Conservation (phyloP, 2,888 invertebrate genomes). For the Drosophila basisetae region DNA sequence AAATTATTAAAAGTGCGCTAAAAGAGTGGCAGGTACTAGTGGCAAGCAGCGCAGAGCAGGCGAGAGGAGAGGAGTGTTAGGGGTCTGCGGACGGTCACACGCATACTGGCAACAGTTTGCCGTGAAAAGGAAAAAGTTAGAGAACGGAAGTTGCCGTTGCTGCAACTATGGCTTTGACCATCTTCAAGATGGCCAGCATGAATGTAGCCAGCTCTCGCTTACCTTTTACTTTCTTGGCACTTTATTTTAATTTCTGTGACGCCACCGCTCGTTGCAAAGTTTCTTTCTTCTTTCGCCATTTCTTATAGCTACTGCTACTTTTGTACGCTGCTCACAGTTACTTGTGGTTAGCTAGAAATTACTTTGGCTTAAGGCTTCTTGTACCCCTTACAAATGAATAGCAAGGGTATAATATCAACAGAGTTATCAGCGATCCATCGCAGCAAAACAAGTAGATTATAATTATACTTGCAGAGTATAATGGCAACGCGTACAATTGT, state of each 20-base stretch:
- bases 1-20: constrained; percentile 68
- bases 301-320: constrained; percentile 52
- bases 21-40: constrained; percentile 6
- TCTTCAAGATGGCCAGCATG: constrained; percentile 63
- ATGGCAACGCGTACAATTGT: background rate
- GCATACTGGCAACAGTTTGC: constrained; percentile 45
- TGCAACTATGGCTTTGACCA: constrained; percentile 50
- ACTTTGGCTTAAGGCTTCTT: constrained; percentile 63
- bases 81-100: constrained; percentile 34
- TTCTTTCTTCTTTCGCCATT: constrained; percentile 26
- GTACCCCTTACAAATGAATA: constrained; percentile 2
- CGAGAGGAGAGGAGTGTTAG: background rate
- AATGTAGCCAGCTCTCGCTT: constrained; percentile 35
- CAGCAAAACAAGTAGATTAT: background rate
- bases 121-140: constrained; percentile 27
- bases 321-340: constrained; percentile 46
- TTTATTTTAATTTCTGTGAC: constrained; percentile 77
- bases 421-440: background rate
- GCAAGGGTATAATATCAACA: background rate
- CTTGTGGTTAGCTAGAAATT: constrained; percentile 72
- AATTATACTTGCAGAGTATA: background rate
- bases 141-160: constrained; percentile 60
- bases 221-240: constrained; percentile 77
- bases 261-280: constrained; percentile 51
- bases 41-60: background rate